Percentiles rank a stretch among this genome's conserved stretches.
phyloP scores from a whole-genome alignment of 1,140 invertebrate genomes.

The Arion vulgaris region DNA sequence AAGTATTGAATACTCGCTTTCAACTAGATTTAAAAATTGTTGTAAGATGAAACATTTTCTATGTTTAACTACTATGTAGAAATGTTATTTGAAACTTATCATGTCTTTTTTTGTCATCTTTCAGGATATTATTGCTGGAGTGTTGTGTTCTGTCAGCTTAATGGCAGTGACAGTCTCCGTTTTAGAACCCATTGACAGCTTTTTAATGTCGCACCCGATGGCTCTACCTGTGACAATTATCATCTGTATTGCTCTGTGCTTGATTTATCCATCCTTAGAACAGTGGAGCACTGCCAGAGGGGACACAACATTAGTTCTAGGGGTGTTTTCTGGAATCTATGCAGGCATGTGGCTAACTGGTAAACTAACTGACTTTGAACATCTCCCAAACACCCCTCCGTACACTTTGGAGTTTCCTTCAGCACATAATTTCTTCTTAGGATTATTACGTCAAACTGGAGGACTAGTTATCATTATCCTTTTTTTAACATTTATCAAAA shows the following conservation, averaged over 20 bases:
- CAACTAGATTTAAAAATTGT: too few relatives aligned
- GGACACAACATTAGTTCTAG: conserved; percentile 88
- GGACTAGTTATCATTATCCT: conserved; percentile 83
- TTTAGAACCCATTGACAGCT: conserved; percentile 82
- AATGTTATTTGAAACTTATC: too few relatives aligned
- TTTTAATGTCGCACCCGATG: conserved; percentile 80
- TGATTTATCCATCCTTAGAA: conserved; percentile 78
- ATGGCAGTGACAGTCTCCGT: conserved; percentile 83
- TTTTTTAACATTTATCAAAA: conserved; percentile 81
- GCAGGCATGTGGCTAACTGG: conserved; percentile 86
- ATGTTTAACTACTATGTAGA: too few relatives aligned
- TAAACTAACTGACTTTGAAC: conserved; percentile 77
- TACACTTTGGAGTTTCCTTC: conserved; percentile 77
- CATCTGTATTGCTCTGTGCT: conserved; percentile 81
- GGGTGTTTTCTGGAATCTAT: conserved; percentile 82
- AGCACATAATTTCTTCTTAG: conserved; percentile 80
- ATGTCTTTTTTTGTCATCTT: too few relatives aligned
- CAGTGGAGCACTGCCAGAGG: conserved; percentile 77
- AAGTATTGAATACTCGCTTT: too few relatives aligned
- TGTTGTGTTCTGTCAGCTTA: conserved; percentile 79
- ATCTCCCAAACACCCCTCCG: conserved; percentile 74
- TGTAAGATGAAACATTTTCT: too few relatives aligned
- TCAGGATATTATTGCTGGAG: conserved; percentile 73
- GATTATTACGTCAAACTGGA: conserved; percentile 81
- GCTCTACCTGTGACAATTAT: conserved; percentile 80